These are phyloP conservation scores for Thumatha senex DNA, from an alignment of 2,888 invertebrate genomes.

Conservation along the genomic window DNA sequence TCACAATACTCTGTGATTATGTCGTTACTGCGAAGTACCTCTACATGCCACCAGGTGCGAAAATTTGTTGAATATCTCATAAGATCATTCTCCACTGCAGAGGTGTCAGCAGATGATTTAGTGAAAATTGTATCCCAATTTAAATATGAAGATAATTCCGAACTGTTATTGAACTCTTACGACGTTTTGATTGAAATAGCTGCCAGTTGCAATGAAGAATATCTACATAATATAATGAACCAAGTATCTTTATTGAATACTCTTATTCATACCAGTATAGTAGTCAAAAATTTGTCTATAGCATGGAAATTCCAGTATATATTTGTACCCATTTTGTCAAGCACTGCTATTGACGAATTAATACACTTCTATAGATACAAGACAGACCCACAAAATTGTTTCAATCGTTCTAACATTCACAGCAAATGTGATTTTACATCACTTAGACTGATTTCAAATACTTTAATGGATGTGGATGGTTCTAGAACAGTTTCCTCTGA, in stretches of 20 bases:
- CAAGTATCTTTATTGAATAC: slow-evolving; percentile 59
- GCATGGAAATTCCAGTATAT: slow-evolving; percentile 77
- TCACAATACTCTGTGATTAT: slow-evolving; percentile 49
- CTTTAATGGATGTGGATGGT: slow-evolving; percentile 32
- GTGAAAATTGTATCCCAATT: slow-evolving; percentile 48
- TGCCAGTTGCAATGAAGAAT: slow-evolving; percentile 61
- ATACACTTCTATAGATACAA: slow-evolving; percentile 52
- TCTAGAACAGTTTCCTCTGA: slow-evolving; percentile 4
- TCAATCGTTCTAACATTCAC: slow-evolving; percentile 33
- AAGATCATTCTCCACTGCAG: slow-evolving; percentile 27
- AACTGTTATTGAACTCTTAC: slow-evolving; percentile 55
- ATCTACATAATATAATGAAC: slow-evolving; percentile 59
- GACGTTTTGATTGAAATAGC: slow-evolving; percentile 61
- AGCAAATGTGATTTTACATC: slow-evolving; percentile 64
- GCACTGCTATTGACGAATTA: slow-evolving; percentile 61
- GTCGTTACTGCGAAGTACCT: slow-evolving; percentile 55
- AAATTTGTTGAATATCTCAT: slow-evolving; percentile 62
- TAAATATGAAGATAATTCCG: slow-evolving; percentile 60
- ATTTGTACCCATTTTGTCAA: slow-evolving; percentile 69
- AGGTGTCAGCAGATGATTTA: slow-evolving; percentile 31
- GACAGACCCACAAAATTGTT: slow-evolving; percentile 17
- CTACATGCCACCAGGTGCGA: slow-evolving; percentile 59
- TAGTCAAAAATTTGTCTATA: slow-evolving; percentile 66
- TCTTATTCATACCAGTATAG: slow-evolving; percentile 59
- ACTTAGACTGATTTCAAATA: slow-evolving; percentile 57